phyloP scores from a whole-genome alignment of 2,888 invertebrate species.

The Odontothrips loti region DNA sequence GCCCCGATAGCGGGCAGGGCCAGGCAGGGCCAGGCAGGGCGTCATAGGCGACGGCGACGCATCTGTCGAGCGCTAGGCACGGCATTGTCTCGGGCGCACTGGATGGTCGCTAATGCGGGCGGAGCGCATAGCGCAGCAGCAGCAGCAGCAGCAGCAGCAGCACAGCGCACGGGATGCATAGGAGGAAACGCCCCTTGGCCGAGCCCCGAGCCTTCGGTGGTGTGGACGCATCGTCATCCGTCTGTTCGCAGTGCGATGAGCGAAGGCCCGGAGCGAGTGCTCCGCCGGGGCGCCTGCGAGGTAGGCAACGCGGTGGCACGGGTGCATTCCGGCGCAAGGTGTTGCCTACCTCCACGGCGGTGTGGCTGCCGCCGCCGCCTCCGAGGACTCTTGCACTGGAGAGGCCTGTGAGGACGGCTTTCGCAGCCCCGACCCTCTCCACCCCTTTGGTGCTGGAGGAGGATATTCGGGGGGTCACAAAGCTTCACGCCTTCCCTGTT shows the following conservation, averaged over 20 bases:
- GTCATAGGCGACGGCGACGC: neutral
- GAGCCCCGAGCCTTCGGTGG: too few species aligned
- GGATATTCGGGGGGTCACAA: neutral
- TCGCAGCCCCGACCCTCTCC: neutral
- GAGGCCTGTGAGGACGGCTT: neutral
- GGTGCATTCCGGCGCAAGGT: neutral
- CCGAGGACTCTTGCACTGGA: neutral
- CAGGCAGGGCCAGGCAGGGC: too few species aligned
- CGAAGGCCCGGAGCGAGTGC: too few species aligned
- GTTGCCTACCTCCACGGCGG: too few species aligned
- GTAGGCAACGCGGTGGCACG: neutral
- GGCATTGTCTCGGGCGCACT: neutral
- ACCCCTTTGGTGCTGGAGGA: neutral
- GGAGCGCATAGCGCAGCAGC: neutral
- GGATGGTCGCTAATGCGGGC: neutral
- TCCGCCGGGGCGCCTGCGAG: too few species aligned
- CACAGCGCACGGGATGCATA: neutral
- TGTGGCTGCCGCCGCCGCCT: neutral
- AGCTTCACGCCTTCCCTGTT: conserved; percentile 17
- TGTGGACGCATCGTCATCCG: neutral
- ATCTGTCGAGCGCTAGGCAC: neutral
- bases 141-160: too few species aligned
- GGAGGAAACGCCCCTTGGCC: too few species aligned
- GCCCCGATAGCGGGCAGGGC: too few species aligned
- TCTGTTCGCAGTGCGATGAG: too few species aligned